These are phyloP conservation scores for Scomber colias DNA, from an alignment of 2,113 vertebrate genomes.

Conservation along the genomic window DNA sequence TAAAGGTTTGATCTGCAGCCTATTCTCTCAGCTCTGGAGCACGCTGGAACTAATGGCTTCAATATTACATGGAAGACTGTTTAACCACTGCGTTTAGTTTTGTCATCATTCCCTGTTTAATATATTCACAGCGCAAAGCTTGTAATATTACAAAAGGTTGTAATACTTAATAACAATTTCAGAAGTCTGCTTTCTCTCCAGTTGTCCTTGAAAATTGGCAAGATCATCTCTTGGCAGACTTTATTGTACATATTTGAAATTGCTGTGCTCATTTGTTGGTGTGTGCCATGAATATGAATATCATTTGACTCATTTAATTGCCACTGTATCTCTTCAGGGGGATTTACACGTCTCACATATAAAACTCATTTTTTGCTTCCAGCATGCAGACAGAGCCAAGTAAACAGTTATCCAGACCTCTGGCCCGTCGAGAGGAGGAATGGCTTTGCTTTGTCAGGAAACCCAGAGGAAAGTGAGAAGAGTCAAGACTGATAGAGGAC, in stretches of 20 bases:
- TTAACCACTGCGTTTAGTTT: constrained; percentile 24
- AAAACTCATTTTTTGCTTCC: constrained; percentile 22
- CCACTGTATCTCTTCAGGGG: constrained; percentile 1
- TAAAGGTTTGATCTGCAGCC: constrained; percentile 6
- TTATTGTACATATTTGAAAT: constrained; percentile 4
- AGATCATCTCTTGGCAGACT: constrained; percentile 38
- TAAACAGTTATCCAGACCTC: constrained; percentile 19
- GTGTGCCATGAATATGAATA: constrained; percentile 54
- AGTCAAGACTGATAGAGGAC: constrained; percentile 32
- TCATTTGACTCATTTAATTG: constrained; percentile 28
- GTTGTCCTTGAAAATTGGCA: constrained; percentile 66
- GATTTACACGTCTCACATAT: constrained; percentile 21
- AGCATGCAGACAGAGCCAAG: constrained; percentile 1
- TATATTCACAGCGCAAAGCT: constrained; percentile 3
- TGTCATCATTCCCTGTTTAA: constrained; percentile 8
- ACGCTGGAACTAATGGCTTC: constrained; percentile 22
- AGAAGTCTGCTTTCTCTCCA: constrained; percentile 15
- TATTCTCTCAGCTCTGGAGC: not conserved
- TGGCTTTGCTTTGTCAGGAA: constrained; percentile 8
- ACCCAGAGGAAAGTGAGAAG: constrained; percentile 11
- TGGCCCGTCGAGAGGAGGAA: not conserved
- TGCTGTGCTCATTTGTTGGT: constrained; percentile 46
- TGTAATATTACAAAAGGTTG: not conserved
- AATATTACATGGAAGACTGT: constrained; percentile 31
- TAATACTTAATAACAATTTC: constrained; percentile 24